Base-by-base conservation (phyloP, 2,797 vertebrate species). In the Micrastur ruficollis region DNA sequence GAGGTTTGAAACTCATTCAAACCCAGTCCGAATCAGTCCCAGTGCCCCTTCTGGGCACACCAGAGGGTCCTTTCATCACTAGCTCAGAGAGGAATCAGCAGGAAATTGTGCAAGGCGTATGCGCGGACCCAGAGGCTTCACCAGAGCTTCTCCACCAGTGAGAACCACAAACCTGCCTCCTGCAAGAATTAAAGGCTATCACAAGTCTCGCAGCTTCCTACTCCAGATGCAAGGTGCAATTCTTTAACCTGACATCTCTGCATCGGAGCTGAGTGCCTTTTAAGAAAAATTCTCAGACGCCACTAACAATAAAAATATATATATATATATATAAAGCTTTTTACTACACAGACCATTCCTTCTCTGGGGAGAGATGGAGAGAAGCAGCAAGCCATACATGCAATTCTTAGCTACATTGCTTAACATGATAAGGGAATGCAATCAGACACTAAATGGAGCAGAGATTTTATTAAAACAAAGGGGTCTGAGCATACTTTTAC, bases 1-100 rank as follows among this genome's bases (percentile, higher is more conserved):
- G 81, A 95, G 90, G 53, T 91, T 81, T 94, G 74, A 89, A 96
- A 85, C 15, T 89, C 42, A 25, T 32, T 83, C 66, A 91, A 83
- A 81, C 27, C 6, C 56, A 68, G 55, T 15, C 59, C 73, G 73
- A 70, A 80, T 25, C 52, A 90, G 56, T 21, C n/a, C 55, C 55
- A 59, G 32, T 6, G 34, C 2, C 0, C 49, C 42, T 87, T 92
- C 58, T 8, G 25, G 49, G 52, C 13, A 66, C 1, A 2, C 36
- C 74, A 34, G 62, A 68, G 9, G 49, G 31, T 5, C 25, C 32
- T 16, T 93, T 49, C 79, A 47, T 34, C 50, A 71, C 42, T 31
- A 65, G 29, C 20, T 89, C 14, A 47, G 53, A 85, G 14, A 74
- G 20, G 18, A 91, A 73, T 38, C 38, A 31, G 9, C 26, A 68